Base-by-base conservation (phyloP, 2,113 vertebrate genomes). In the Illadopsis cleaveri region DNA sequence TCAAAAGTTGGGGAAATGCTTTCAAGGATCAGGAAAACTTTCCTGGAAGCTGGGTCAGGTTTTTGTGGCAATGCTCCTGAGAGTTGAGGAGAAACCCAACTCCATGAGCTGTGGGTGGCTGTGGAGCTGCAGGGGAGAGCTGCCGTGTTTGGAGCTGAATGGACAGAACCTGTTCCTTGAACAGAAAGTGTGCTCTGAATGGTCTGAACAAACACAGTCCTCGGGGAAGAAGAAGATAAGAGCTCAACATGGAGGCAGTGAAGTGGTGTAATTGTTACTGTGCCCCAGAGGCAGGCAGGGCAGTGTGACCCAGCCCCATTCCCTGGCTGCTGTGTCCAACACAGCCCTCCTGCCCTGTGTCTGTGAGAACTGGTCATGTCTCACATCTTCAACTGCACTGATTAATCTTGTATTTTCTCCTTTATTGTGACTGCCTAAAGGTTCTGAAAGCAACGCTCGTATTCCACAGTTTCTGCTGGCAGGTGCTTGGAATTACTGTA, bases 191-290 rank as follows among this genome's bases (percentile, higher is more conserved):
- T 1, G 24, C 10, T 8, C 28, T 61, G 38, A 20, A 27, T 1
- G 61, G 30, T 3, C 38, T 17, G 5, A 80, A 53, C 56, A 66
- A 61, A 24, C 13, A 22, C 28, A 54, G 0, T 18, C 62, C 77
- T 47, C 4, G 64, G 72, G 58, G 51, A 56, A 33, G 58, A 45
- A 62, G 23, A 5, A 15, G 17, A 4, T 25, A 23, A 20, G 2
- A 9, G 12, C 44, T 38, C 3, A 16, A 17, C 12, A 2, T 2
- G 42, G 47, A 48, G 27, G 42, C 56, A 50, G 8, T 51, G 56
- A 14, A 58, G 24, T 61, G 79, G 8, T 35, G 40, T 1, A 0
- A 22, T 27, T 40, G 47, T 54, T 3, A 0, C 54, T 61, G 0
- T 89, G 70, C 54, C 87, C 44, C 15, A 11, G 42, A 35, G 60